Conservation (phyloP, 2,888 invertebrate genomes). For the Eupsilia transversa region DNA sequence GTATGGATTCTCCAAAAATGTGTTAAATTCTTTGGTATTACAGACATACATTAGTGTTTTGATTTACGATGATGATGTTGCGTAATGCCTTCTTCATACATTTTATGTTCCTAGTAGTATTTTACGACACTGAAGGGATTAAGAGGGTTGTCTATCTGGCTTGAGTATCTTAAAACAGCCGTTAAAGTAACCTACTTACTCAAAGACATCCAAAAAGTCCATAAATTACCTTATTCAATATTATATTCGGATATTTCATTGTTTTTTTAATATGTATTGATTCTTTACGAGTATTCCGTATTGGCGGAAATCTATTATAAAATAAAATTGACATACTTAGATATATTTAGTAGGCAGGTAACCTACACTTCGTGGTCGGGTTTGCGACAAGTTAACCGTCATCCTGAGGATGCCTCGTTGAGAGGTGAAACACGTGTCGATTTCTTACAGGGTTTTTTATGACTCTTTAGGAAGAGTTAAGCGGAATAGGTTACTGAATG, state of each 20-base stretch:
- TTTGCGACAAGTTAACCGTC: too few species aligned
- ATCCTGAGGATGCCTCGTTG: too few species aligned
- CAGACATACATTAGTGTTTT: background rate
- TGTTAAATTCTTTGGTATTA: too few species aligned
- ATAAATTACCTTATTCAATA: background rate
- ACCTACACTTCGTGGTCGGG: too few species aligned
- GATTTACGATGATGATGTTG: background rate
- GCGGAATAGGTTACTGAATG: too few species aligned
- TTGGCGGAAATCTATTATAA: too few species aligned
- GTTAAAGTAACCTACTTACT: constrained; percentile 10
- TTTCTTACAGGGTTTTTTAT: too few species aligned
- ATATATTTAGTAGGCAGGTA: too few species aligned
- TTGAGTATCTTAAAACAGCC: constrained; percentile 15
- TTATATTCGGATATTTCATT: background rate
- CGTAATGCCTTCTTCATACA: background rate
- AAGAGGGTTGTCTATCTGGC: constrained; percentile 2
- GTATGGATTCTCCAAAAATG: background rate
- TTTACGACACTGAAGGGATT: constrained; percentile 38
- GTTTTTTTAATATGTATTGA: background rate
- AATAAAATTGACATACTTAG: too few species aligned
- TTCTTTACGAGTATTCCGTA: too few species aligned
- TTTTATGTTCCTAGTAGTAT: constrained; percentile 19
- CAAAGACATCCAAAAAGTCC: background rate
- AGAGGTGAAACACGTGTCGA: too few species aligned
- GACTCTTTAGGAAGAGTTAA: too few species aligned